Conservation (phyloP, 2,888 invertebrate genomes). For the Mechanitis messenoides region DNA sequence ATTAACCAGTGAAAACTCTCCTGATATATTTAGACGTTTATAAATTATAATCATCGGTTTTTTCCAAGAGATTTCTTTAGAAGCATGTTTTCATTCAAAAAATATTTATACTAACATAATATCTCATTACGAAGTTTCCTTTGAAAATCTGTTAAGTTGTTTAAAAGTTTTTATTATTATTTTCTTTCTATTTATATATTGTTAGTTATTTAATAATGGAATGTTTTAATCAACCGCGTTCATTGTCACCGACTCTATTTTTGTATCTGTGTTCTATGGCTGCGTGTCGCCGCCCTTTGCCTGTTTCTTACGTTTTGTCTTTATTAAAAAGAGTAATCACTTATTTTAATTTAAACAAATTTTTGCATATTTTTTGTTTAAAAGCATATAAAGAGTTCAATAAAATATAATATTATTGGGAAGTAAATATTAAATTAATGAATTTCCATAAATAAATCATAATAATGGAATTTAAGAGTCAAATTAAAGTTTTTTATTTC, state of each 20-base stretch:
- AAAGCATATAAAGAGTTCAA: no score
- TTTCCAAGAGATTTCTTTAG: not conserved
- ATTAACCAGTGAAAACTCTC: no score
- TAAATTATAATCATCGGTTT: not conserved
- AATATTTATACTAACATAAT: not conserved
- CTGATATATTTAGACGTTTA: no score
- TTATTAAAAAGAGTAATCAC: conserved; percentile 1
- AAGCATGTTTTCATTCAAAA: not conserved
- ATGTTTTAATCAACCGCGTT: conserved; percentile 17
- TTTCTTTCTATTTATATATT: conserved; percentile 23
- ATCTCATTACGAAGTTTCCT: not conserved
- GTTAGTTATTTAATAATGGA: conserved; percentile 13
- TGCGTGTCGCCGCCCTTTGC: conserved; percentile 44
- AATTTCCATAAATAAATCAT: no score
- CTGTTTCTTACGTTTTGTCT: conserved; percentile 31
- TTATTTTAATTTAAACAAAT: no score
- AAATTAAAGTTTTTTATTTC: no score
- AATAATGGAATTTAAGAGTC: no score
- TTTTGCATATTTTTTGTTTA: no score
- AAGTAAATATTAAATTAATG: no score
- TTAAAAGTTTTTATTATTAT: not conserved
- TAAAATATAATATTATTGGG: no score
- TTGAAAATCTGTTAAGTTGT: not conserved
- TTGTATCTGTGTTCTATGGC: conserved; percentile 44
- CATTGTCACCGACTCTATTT: conserved; percentile 54